Evolutionary conservation across 2,888 invertebrate species (phyloP).

Genomic region (Caradrina kadenii): DNA sequence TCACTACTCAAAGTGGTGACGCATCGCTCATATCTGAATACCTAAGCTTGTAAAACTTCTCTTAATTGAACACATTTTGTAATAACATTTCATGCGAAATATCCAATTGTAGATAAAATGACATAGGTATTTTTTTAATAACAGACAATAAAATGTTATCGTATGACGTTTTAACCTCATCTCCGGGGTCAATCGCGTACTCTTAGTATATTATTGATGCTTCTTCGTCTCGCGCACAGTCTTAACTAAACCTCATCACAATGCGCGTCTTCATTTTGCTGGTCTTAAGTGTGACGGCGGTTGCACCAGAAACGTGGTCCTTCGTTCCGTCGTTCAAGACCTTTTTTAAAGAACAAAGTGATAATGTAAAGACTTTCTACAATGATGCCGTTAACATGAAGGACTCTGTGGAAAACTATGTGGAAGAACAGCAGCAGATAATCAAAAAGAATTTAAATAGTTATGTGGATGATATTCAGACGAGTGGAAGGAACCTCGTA

Average conservation of each 20-base stretch:
- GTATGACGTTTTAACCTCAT: slow-evolving; percentile 69
- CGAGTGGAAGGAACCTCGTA: slow-evolving; percentile 71
- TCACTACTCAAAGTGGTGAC: slow-evolving; percentile 9
- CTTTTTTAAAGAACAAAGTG: slow-evolving; percentile 65
- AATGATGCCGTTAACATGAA: slow-evolving; percentile 69
- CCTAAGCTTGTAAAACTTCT: slow-evolving; percentile 1
- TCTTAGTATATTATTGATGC: slow-evolving; percentile 63
- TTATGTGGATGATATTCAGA: slow-evolving; percentile 76
- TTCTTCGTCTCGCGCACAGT: slow-evolving; percentile 62
- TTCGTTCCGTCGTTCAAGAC: slow-evolving; percentile 56
- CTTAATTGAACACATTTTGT: slow-evolving; percentile 1
- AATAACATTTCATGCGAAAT: slow-evolving; percentile 26
- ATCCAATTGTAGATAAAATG: slow-evolving; percentile 36
- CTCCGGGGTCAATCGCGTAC: slow-evolving; percentile 69
- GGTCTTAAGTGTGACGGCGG: slow-evolving; percentile 44
- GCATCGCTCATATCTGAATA: slow-evolving; percentile 7
- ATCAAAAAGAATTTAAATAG: slow-evolving; percentile 74
- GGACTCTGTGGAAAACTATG: slow-evolving; percentile 74
- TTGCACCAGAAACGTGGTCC: slow-evolving; percentile 59
- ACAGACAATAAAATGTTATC: slow-evolving; percentile 58
- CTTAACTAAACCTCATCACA: slow-evolving; percentile 31
- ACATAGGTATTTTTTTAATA: slow-evolving; percentile 53
- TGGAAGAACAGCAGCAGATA: slow-evolving; percentile 76
- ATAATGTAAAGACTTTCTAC: slow-evolving; percentile 73
- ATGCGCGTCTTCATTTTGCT: slow-evolving; percentile 65